Evolutionary conservation across 2,888 invertebrate genomes (phyloP).

Genomic region (Brenthis hecate): DNA sequence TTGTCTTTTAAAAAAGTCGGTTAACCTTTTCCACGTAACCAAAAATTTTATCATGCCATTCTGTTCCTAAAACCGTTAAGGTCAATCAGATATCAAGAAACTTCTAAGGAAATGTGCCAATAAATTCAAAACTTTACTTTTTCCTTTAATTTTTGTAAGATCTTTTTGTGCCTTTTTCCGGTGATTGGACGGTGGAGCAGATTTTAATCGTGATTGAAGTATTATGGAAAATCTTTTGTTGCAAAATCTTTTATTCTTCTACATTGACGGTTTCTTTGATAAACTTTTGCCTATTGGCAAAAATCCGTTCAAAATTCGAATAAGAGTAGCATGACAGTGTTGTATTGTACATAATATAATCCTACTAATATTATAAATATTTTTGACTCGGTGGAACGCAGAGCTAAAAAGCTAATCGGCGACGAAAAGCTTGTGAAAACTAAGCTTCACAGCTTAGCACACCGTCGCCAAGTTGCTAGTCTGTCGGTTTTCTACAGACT

Average conservation of each 20-base stretch:
- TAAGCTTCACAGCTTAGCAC: no score
- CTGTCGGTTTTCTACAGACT: no score
- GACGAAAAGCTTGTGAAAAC: no score
- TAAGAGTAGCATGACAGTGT: no score
- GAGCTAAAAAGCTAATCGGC: no score
- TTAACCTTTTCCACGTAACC: background rate
- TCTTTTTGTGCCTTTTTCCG: conserved; percentile 27
- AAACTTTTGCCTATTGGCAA: background rate
- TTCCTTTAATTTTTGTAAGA: conserved; percentile 25
- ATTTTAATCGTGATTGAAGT: conserved; percentile 28
- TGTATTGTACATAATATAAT: no score
- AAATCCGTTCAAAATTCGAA: no score
- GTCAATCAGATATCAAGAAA: conserved; percentile 32
- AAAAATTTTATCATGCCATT: conserved; percentile 1
- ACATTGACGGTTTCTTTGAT: conserved; percentile 1
- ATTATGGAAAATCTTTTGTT: conserved; percentile 23
- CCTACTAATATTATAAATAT: no score
- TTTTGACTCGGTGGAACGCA: no score
- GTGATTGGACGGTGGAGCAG: conserved; percentile 27
- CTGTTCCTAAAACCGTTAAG: conserved; percentile 19
- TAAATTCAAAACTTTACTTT: conserved; percentile 35
- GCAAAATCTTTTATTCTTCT: conserved; percentile 4
- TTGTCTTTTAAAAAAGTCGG: background rate
- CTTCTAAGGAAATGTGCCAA: conserved; percentile 26
- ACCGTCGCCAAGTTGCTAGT: no score